Evolutionary conservation across 2,797 vertebrate genomes (phyloP).

Genomic region (Oreochromis mossambicus): DNA sequence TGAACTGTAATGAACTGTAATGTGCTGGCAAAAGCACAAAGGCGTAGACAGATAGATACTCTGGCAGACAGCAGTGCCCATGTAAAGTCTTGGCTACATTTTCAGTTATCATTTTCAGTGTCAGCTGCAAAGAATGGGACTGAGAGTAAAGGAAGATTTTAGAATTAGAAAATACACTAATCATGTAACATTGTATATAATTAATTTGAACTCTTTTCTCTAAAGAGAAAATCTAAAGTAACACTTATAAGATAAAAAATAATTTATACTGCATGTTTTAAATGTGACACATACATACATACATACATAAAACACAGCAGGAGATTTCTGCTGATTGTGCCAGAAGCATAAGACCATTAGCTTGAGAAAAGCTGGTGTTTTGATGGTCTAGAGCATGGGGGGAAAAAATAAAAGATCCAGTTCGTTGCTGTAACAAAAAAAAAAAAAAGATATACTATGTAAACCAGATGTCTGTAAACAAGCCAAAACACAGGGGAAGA

Average conservation of each 20-base stretch:
- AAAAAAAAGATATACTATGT: too few species aligned
- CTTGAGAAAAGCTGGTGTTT: constrained; percentile 1
- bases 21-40: not conserved
- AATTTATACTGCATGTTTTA: not conserved
- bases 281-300: not conserved
- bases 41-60: not conserved
- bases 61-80: constrained; percentile 13
- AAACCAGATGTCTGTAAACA: too few species aligned
- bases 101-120: constrained; percentile 8
- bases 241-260: not conserved
- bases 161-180: not conserved
- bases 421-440: not conserved
- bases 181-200: not conserved
- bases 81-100: not conserved
- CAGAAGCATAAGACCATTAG: constrained; percentile 1
- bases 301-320: not conserved
- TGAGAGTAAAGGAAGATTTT: not conserved
- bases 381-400: not conserved
- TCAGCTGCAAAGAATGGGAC: not conserved
- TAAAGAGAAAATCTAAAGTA: not conserved
- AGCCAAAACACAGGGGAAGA: too few species aligned
- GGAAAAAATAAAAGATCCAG: not conserved
- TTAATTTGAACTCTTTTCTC: not conserved
- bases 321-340: not conserved
- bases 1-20: not conserved